Evolutionary conservation across 2,113 vertebrate genomes (phyloP).

Genomic region (Protobothrops mucrosquamatus): DNA sequence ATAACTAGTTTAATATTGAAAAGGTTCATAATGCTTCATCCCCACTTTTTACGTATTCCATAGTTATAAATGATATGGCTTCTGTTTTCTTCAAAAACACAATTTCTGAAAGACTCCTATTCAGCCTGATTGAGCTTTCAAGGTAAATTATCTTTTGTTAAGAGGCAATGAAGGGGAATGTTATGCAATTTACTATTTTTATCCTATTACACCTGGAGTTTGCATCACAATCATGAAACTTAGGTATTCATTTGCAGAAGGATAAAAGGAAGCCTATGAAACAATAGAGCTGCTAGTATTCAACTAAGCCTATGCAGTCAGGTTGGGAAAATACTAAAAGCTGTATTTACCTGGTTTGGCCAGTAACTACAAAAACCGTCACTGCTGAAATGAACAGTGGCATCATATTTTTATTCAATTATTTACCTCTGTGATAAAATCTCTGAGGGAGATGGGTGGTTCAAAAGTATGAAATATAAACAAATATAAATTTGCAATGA

Average conservation of each 20-base stretch:
- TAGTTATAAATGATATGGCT: background rate
- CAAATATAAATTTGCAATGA: background rate
- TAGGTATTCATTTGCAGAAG: background rate
- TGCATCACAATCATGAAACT: background rate
- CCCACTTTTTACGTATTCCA: background rate
- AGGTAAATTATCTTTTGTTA: background rate
- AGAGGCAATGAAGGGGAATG: background rate
- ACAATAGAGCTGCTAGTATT: background rate
- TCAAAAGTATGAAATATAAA: background rate
- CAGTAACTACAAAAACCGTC: background rate
- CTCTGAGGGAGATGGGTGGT: background rate
- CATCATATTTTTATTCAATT: background rate
- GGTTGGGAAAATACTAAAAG: background rate
- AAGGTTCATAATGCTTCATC: background rate
- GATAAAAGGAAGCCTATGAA: background rate
- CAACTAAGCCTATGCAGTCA: background rate
- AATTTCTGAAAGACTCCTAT: background rate
- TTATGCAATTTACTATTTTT: background rate
- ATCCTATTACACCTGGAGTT: background rate
- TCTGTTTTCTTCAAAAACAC: background rate
- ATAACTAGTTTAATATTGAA: constrained; percentile 14
- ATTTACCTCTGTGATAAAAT: background rate
- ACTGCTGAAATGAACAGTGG: background rate
- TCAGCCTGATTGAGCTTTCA: background rate
- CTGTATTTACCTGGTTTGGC: background rate